Conservation (phyloP, 1,140 invertebrate genomes). For the Goniozus legneri region DNA sequence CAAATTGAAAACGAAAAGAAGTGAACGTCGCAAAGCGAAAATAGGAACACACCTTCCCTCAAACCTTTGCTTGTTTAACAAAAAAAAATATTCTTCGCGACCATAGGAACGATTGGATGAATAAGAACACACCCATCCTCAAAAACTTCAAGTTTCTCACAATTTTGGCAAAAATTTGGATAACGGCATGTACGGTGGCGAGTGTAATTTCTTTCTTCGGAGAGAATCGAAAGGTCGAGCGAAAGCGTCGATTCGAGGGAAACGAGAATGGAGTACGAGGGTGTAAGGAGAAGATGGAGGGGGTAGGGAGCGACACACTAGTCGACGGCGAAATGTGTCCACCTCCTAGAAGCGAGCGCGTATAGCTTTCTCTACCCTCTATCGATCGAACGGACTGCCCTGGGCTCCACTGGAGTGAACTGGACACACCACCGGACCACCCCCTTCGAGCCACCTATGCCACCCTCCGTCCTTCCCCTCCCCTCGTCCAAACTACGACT, state of each 20-base stretch:
- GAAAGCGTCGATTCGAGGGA: neutral
- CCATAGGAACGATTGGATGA: too few relatives aligned
- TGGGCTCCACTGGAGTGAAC: conserved; percentile 43
- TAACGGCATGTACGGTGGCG: too few relatives aligned
- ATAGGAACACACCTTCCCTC: too few relatives aligned
- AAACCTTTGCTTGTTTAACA: too few relatives aligned
- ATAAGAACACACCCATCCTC: too few relatives aligned
- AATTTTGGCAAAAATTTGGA: too few relatives aligned
- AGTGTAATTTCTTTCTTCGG: too few relatives aligned
- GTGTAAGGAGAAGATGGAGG: too few relatives aligned
- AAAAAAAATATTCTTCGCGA: too few relatives aligned
- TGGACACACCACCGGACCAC: conserved; percentile 41
- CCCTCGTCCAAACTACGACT: conserved; percentile 10
- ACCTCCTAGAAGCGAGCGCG: conserved; percentile 40
- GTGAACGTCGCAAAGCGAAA: too few relatives aligned
- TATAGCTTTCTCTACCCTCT: conserved; percentile 42
- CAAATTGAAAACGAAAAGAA: too few relatives aligned
- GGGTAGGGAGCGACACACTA: conserved; percentile 13
- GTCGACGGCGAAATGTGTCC: conserved; percentile 22
- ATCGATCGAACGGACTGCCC: conserved; percentile 41
- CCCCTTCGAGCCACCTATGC: conserved; percentile 11
- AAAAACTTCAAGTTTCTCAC: too few relatives aligned
- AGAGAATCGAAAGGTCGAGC: neutral
- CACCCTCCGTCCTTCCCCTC: conserved; percentile 7
- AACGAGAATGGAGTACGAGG: neutral